These are phyloP conservation scores for Macroramphosus scolopax DNA, from an alignment of 2,797 vertebrate species.

Conservation along the genomic window DNA sequence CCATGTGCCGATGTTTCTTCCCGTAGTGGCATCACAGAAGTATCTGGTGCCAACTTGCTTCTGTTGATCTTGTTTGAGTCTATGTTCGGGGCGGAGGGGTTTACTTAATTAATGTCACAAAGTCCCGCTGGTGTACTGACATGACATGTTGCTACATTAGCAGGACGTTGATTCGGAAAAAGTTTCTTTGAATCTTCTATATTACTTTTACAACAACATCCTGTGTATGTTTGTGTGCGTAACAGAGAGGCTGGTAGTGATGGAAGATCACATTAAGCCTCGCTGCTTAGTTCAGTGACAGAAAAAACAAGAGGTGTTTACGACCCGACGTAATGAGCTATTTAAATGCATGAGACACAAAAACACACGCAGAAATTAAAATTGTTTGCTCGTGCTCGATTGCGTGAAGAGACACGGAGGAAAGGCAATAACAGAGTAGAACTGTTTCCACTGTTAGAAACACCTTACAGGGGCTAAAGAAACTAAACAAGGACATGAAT, in stretches of 20 bases:
- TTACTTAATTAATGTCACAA: conserved; percentile 1
- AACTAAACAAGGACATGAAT: not conserved
- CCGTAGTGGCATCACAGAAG: too few species aligned
- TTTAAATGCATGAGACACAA: conserved; percentile 76
- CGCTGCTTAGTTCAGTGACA: too few species aligned
- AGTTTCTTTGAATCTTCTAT: too few species aligned
- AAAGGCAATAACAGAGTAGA: conserved; percentile 3
- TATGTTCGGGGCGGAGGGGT: too few species aligned
- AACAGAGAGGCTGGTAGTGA: conserved; percentile 10
- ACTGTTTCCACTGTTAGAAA: not conserved
- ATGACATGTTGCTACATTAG: conserved; percentile 1
- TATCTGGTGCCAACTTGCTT: too few species aligned
- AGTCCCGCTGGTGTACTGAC: not conserved
- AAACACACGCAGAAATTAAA: conserved; percentile 32
- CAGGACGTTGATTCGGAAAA: too few species aligned
- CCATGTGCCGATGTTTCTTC: too few species aligned
- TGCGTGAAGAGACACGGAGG: conserved; percentile 1
- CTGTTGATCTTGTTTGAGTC: too few species aligned
- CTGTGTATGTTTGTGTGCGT: conserved; percentile 15
- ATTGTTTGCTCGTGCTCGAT: conserved; percentile 3
- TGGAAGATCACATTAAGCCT: conserved; percentile 45
- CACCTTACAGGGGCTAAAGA: not conserved
- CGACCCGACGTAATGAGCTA: conserved; percentile 64
- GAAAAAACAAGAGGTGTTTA: conserved; percentile 31
- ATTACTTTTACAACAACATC: too few species aligned